A percentile compares a stretch with the other conserved stretches of the same genome.
phyloP scores from a whole-genome alignment of 37 sponge, comb jelly and placozoan genomes.

The Halisarca cf. caerulea region DNA sequence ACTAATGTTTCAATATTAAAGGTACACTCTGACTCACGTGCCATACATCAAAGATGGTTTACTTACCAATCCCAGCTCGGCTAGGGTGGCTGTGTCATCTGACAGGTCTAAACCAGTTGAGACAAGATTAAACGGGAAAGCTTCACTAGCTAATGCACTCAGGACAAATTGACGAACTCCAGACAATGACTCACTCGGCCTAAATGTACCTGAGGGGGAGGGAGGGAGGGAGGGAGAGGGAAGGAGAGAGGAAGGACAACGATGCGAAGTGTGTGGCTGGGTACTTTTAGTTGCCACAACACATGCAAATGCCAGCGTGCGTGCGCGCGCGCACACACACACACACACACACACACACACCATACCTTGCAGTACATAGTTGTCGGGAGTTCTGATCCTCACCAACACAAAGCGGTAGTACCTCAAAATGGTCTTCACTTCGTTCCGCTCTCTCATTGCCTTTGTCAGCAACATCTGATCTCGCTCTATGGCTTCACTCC shows the following conservation, averaged over 20 bases:
- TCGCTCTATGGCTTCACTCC: conserved; percentile 52
- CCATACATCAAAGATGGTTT: no score
- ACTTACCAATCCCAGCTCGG: conserved; percentile 65
- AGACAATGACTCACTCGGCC: conserved; percentile 58
- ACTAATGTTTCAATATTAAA: no score
- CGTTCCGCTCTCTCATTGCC: conserved; percentile 82
- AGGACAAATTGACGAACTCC: conserved; percentile 58
- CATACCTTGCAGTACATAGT: conserved; percentile 71
- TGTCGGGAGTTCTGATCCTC: conserved; percentile 70
- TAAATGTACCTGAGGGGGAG: conserved; percentile 53
- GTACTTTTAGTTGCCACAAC: background rate
- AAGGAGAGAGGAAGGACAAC: background rate
- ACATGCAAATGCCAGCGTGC: no score
- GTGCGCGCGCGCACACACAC: no score
- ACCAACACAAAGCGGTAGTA: conserved; percentile 68
- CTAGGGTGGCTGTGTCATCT: conserved; percentile 55
- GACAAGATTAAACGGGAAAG: conserved; percentile 40
- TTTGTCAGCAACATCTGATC: conserved; percentile 56
- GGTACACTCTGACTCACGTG: no score
- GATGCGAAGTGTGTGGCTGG: background rate
- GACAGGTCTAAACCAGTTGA: conserved; percentile 28
- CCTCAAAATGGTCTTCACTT: conserved; percentile 40
- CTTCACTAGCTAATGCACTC: conserved; percentile 19
- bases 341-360: no score
- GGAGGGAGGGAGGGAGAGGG: background rate